A percentile compares a stretch with the other conserved stretches of the same genome.
Conservation (phyloP, 2,888 invertebrate genomes). For the Blastobasis adustella region DNA sequence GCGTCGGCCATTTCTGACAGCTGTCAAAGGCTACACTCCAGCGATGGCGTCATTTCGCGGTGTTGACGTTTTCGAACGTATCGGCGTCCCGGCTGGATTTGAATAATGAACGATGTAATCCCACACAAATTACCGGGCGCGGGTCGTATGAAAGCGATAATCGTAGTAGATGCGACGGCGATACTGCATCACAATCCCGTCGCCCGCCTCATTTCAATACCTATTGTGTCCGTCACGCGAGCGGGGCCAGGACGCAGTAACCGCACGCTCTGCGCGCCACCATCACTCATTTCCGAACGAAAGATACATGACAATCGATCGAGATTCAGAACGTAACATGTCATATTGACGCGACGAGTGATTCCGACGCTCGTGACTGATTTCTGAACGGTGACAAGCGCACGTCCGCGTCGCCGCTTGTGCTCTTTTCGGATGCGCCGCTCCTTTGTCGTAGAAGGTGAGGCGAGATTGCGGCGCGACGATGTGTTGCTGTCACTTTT, state of each 20-base stretch:
- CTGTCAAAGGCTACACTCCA: slow-evolving; percentile 53
- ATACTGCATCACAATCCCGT: slow-evolving; percentile 48
- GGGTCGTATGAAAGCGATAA: slow-evolving; percentile 58
- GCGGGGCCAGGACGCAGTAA: slow-evolving; percentile 43
- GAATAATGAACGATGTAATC: slow-evolving; percentile 59
- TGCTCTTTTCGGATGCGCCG: slow-evolving; percentile 39
- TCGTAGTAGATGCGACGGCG: slow-evolving; percentile 52
- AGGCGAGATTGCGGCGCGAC: slow-evolving; percentile 49
- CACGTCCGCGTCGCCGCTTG: slow-evolving; percentile 16
- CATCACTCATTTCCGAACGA: slow-evolving; percentile 58
- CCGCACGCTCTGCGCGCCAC: slow-evolving; percentile 37
- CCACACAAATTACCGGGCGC: slow-evolving; percentile 56
- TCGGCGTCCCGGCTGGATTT: slow-evolving; percentile 31
- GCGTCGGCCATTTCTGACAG: slow-evolving; percentile 63
- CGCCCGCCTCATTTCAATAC: slow-evolving; percentile 59
- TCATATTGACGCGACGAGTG: slow-evolving; percentile 46
- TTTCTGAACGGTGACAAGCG: slow-evolving; percentile 53
- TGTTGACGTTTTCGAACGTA: slow-evolving; percentile 23
- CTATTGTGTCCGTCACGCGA: slow-evolving; percentile 45
- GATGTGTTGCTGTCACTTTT: slow-evolving; percentile 58
- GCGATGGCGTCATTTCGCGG: slow-evolving; percentile 51
- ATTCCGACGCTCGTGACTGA: slow-evolving; percentile 45
- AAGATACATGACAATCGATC: slow-evolving; percentile 58
- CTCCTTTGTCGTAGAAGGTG: slow-evolving; percentile 35
- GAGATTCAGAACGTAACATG: slow-evolving; percentile 55